Conservation (phyloP, 2,888 invertebrate species). For the Acanthosepion pharaonis region DNA sequence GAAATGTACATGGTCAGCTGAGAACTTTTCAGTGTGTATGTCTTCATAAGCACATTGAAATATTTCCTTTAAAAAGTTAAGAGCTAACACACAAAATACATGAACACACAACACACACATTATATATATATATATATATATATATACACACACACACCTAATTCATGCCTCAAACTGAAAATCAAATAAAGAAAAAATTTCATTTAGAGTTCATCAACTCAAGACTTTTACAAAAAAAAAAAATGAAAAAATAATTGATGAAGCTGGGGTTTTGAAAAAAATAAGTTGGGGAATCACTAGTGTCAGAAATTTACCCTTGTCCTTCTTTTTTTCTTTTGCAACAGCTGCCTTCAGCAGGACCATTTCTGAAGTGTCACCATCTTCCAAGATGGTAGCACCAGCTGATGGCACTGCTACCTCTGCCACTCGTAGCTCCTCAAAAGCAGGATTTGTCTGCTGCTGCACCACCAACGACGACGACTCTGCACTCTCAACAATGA, state of each 20-base stretch:
- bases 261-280: neutral
- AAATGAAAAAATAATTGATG: neutral
- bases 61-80: too few relatives aligned
- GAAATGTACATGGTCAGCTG: too few relatives aligned
- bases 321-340: constrained; percentile 43
- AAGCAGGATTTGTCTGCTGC: constrained; percentile 43
- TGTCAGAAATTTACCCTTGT: constrained; percentile 4
- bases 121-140: too few relatives aligned
- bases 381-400: constrained; percentile 43
- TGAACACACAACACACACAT: too few relatives aligned
- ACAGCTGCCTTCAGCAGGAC: constrained; percentile 44
- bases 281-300: neutral
- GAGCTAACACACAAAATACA: too few relatives aligned
- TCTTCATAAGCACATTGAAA: too few relatives aligned
- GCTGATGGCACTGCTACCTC: constrained; percentile 44
- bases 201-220: neutral
- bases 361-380: constrained; percentile 46
- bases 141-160: too few relatives aligned
- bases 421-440: constrained; percentile 43
- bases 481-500: neutral
- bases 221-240: neutral
- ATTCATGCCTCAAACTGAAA: too few relatives aligned
- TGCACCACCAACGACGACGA: neutral
- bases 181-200: too few relatives aligned
- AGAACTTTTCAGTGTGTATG: too few relatives aligned